phyloP scores from a whole-genome alignment of 1,140 invertebrate species.

The Psix sp. region DNA sequence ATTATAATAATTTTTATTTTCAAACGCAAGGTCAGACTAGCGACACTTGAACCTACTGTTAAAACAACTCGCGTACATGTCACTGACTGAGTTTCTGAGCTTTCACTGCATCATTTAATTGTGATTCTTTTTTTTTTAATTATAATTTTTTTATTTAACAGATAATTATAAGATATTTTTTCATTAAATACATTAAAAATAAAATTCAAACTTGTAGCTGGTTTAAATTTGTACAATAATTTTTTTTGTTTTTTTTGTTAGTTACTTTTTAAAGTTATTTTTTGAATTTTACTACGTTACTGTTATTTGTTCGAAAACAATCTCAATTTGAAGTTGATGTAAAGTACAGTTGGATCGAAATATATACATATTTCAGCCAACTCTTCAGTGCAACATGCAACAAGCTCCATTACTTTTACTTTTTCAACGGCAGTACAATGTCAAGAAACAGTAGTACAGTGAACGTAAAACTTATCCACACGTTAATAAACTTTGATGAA shows the following conservation, averaged over 20 bases:
- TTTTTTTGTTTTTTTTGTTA: neutral
- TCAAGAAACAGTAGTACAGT: constrained; percentile 29
- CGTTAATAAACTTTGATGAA: constrained; percentile 44
- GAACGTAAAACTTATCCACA: constrained; percentile 44
- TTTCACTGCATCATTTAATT: constrained; percentile 38
- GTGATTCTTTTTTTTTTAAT: neutral
- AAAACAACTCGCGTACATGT: constrained; percentile 25
- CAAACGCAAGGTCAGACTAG: constrained; percentile 47
- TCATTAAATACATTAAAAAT: too few species aligned
- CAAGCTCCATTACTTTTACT: constrained; percentile 41
- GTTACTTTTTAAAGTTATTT: neutral
- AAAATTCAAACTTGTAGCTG: too few species aligned
- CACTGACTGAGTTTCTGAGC: constrained; percentile 23
- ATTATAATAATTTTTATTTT: constrained; percentile 57
- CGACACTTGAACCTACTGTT: constrained; percentile 36
- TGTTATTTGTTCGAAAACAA: neutral
- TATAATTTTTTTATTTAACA: too few species aligned
- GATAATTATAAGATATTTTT: too few species aligned
- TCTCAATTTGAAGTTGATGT: neutral
- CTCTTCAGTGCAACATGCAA: constrained; percentile 7
- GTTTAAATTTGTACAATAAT: too few species aligned
- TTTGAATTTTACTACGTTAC: neutral
- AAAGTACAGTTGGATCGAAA: constrained; percentile 1
- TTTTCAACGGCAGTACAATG: constrained; percentile 26
- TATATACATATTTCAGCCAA: constrained; percentile 25